phyloP scores from a whole-genome alignment of 2,113 vertebrate genomes.

The Amazona vittata region DNA sequence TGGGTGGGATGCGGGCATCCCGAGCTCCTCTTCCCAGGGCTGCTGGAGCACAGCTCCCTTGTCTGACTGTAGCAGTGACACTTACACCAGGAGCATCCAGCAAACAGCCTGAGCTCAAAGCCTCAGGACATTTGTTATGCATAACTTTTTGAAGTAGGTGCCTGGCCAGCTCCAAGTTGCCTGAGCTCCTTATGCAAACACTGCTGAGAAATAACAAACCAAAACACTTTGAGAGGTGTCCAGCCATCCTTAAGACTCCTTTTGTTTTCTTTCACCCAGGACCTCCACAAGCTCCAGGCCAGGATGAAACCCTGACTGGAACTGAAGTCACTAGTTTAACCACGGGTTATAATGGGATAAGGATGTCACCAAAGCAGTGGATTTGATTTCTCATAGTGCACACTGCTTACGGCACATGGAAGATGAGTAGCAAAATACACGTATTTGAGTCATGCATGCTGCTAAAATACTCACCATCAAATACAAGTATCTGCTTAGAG shows the following conservation, averaged over 20 bases:
- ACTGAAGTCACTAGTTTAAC: not conserved
- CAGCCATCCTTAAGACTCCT: not conserved
- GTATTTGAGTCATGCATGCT: not conserved
- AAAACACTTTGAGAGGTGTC: not conserved
- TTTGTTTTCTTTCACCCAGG: not conserved
- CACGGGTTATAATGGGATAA: not conserved
- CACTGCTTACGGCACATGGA: not conserved
- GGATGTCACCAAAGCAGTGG: not conserved
- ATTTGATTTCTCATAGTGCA: not conserved
- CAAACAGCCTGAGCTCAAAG: not conserved
- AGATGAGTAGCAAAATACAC: fast-evolving
- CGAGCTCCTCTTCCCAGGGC: not conserved
- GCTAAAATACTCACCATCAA: not conserved
- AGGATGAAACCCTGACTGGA: not conserved
- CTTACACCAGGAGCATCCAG: fast-evolving
- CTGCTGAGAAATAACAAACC: not conserved
- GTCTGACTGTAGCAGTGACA: not conserved
- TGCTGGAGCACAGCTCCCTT: not conserved
- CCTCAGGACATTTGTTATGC: not conserved
- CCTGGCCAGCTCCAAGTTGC: not conserved
- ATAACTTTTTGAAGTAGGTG: not conserved
- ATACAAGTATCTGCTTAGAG: not conserved
- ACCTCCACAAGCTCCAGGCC: not conserved
- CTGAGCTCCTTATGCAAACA: not conserved
- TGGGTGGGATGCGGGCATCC: fast-evolving